A percentile compares a stretch with the other conserved stretches of the same genome.
phyloP scores from a whole-genome alignment of 2,113 vertebrate genomes.

The Platichthys flesus region DNA sequence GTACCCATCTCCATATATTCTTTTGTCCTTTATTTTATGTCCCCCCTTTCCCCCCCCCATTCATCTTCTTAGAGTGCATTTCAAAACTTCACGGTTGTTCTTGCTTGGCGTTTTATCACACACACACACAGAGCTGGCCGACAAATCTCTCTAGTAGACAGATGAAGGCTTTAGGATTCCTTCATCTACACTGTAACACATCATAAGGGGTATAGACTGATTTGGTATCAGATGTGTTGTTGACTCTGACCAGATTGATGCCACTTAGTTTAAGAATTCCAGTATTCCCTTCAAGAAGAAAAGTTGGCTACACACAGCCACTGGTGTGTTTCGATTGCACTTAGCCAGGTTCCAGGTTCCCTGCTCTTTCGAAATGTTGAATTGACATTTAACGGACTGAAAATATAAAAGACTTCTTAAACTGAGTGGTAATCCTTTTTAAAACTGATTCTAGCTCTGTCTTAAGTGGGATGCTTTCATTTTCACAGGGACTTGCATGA shows the following conservation, averaged over 20 bases:
- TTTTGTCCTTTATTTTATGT: conserved; percentile 13
- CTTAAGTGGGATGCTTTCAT: conserved; percentile 4
- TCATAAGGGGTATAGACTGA: neutral
- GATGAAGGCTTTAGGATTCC: conserved; percentile 3
- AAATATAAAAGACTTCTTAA: conserved; percentile 1
- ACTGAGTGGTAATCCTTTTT: conserved; percentile 24
- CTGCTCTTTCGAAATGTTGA: too few species aligned
- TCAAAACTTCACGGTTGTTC: conserved; percentile 10
- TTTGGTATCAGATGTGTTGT: conserved; percentile 27
- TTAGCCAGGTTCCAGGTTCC: too few species aligned
- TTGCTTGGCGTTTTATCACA: conserved; percentile 25
- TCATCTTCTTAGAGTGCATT: conserved; percentile 21
- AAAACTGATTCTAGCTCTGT: conserved; percentile 34
- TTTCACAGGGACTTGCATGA: conserved; percentile 45
- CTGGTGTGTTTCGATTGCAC: too few species aligned
- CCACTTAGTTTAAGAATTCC: conserved; percentile 17
- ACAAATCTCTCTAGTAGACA: conserved; percentile 22
- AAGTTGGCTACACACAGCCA: neutral
- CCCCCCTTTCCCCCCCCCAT: neutral
- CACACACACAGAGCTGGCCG: neutral
- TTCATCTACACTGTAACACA: conserved; percentile 1
- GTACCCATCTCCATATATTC: neutral
- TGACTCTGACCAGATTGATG: conserved; percentile 19
- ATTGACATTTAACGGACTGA: too few species aligned
- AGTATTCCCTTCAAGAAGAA: too few species aligned